These are phyloP conservation scores for Pollenia griseotomentosa DNA, from an alignment of 2,888 invertebrate species.

Conservation along the genomic window DNA sequence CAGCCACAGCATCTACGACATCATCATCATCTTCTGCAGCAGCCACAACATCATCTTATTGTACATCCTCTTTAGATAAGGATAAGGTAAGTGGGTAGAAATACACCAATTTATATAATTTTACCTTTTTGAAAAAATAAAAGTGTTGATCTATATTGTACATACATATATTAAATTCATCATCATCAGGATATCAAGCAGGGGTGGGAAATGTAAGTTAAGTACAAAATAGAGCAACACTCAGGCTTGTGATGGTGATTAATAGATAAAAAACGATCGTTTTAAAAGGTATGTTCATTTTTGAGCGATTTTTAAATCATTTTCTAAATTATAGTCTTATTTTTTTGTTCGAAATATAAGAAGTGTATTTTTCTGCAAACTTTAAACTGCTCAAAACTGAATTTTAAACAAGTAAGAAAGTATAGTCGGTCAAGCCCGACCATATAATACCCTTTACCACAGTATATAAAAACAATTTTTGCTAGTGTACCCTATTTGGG, in stretches of 20 bases:
- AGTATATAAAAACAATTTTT: too few species aligned
- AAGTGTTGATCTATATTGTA: slow-evolving; percentile 47
- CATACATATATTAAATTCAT: neutral
- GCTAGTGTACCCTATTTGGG: too few species aligned
- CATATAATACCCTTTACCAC: too few species aligned
- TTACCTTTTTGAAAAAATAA: neutral
- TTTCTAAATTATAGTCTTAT: too few species aligned
- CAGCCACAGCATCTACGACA: slow-evolving; percentile 54
- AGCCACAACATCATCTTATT: slow-evolving; percentile 50
- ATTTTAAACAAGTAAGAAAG: too few species aligned
- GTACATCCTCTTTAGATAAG: slow-evolving; percentile 68
- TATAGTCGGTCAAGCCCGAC: too few species aligned
- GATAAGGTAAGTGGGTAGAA: slow-evolving; percentile 68
- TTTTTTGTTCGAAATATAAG: too few species aligned
- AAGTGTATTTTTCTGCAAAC: too few species aligned
- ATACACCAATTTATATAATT: neutral
- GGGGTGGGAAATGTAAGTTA: neutral
- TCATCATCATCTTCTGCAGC: slow-evolving; percentile 44
- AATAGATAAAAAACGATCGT: neutral
- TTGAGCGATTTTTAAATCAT: too few species aligned
- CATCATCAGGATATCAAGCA: neutral
- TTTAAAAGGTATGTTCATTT: too few species aligned
- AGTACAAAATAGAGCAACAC: neutral
- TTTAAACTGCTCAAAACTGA: too few species aligned
- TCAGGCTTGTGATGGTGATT: too few species aligned